Percentiles rank a stretch among this genome's conserved stretches.
Evolutionary conservation across 1,140 invertebrate species (phyloP).

Genomic region (Rhysida immarginata): DNA sequence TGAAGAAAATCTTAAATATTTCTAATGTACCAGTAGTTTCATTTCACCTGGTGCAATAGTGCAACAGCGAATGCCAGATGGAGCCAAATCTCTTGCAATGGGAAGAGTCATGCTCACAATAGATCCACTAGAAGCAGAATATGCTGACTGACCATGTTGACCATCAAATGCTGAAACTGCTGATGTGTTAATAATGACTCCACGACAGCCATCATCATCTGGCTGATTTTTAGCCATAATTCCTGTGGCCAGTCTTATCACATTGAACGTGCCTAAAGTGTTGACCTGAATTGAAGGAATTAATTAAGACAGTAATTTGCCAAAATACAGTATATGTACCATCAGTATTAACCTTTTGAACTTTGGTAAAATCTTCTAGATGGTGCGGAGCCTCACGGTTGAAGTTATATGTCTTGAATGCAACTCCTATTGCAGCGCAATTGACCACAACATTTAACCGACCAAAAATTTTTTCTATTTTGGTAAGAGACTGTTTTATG

Average conservation of each 20-base stretch:
- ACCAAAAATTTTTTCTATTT: slow-evolving; percentile 67
- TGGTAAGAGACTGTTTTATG: slow-evolving; percentile 53
- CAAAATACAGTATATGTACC: slow-evolving; percentile 40
- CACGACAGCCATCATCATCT: slow-evolving; percentile 27
- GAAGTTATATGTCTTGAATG: slow-evolving; percentile 77
- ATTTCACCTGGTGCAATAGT: slow-evolving; percentile 41
- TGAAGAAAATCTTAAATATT: not conserved
- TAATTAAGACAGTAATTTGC: slow-evolving; percentile 11
- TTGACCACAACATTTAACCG: slow-evolving; percentile 76
- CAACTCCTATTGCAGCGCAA: slow-evolving; percentile 85
- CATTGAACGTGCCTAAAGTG: slow-evolving; percentile 36
- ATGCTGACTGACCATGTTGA: slow-evolving; percentile 37
- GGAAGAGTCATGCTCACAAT: slow-evolving; percentile 39
- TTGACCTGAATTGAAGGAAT: slow-evolving; percentile 19
- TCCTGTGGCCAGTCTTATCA: slow-evolving; percentile 30
- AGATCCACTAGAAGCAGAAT: slow-evolving; percentile 38
- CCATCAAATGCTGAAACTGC: slow-evolving; percentile 40
- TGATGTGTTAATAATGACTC: slow-evolving; percentile 39
- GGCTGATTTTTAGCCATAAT: slow-evolving; percentile 33
- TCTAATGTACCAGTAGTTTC: too few relatives aligned
- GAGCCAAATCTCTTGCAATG: slow-evolving; percentile 34
- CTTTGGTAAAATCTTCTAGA: slow-evolving; percentile 36
- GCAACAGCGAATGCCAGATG: slow-evolving; percentile 35
- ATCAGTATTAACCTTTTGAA: slow-evolving; percentile 23
- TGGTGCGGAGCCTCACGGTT: slow-evolving; percentile 64